These are phyloP conservation scores for Mesorhabditis spiculigera DNA, from an alignment of 2,888 invertebrate species.

Conservation along the genomic window DNA sequence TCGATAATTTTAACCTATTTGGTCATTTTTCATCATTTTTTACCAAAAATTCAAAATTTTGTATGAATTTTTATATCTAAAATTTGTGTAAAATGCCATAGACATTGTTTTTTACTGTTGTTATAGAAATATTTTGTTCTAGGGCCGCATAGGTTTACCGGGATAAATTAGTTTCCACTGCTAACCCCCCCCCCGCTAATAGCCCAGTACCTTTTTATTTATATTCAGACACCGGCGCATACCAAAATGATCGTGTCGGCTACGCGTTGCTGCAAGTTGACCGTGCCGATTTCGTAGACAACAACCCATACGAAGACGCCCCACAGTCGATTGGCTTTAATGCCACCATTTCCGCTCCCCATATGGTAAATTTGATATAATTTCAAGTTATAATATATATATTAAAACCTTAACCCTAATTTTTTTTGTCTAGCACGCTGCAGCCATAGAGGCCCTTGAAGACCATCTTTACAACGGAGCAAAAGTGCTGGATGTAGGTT, in stretches of 20 bases:
- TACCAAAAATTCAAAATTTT: too few relatives aligned
- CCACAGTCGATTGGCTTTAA: slow-evolving; percentile 87
- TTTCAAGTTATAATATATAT: neutral
- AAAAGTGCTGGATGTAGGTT: slow-evolving; percentile 83
- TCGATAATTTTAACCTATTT: too few relatives aligned
- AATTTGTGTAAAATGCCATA: too few relatives aligned
- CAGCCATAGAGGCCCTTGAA: slow-evolving; percentile 80
- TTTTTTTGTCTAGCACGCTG: slow-evolving; percentile 72
- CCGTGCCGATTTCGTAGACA: slow-evolving; percentile 75
- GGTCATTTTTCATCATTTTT: too few relatives aligned
- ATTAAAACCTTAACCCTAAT: neutral
- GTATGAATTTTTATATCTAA: too few relatives aligned
- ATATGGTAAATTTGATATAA: slow-evolving; percentile 72
- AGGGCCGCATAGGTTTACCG: neutral
- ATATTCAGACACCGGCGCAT: slow-evolving; percentile 75
- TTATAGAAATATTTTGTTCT: neutral
- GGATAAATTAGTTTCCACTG: neutral
- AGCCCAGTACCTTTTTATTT: neutral
- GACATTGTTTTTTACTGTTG: too few relatives aligned
- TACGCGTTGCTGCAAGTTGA: slow-evolving; percentile 80
- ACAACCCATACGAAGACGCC: slow-evolving; percentile 77
- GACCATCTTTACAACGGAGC: slow-evolving; percentile 72
- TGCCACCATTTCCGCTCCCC: slow-evolving; percentile 92
- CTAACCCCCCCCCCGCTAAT: too few relatives aligned
- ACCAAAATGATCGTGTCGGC: slow-evolving; percentile 74